phyloP scores from a whole-genome alignment of 2,888 invertebrate genomes.

The Pelosia muscerda region DNA sequence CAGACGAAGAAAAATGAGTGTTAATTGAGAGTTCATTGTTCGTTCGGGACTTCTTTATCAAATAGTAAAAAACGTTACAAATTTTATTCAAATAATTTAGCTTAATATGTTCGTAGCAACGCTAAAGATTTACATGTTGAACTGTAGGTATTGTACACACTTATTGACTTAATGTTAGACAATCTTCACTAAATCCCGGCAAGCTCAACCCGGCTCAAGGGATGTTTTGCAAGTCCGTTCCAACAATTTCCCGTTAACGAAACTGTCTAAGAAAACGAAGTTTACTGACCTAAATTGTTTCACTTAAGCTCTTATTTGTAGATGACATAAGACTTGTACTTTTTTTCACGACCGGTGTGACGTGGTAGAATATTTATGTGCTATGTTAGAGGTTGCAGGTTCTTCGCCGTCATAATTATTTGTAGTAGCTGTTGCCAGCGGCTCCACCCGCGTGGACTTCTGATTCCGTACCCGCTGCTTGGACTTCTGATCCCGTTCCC shows the following conservation, averaged over 20 bases:
- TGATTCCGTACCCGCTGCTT: too few species aligned
- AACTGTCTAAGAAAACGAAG: conserved; percentile 14
- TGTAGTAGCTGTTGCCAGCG: too few species aligned
- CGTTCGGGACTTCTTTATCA: background rate
- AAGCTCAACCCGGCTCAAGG: conserved; percentile 19
- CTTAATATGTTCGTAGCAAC: background rate
- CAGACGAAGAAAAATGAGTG: too few species aligned
- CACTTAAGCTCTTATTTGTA: conserved; percentile 1
- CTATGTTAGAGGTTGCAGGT: background rate
- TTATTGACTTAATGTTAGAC: conserved; percentile 17
- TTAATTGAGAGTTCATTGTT: too few species aligned
- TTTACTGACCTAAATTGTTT: background rate
- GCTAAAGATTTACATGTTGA: conserved; percentile 1
- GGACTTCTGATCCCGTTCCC: too few species aligned
- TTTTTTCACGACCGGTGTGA: background rate
- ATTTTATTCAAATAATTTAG: background rate
- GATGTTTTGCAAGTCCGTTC: conserved; percentile 14
- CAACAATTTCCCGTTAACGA: conserved; percentile 12
- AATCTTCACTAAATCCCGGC: conserved; percentile 17
- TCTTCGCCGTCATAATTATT: too few species aligned
- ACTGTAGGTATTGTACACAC: conserved; percentile 7
- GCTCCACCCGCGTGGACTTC: too few species aligned
- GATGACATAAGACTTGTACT: background rate
- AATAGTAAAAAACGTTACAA: background rate
- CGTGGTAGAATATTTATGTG: background rate